Conservation (phyloP, 2,797 vertebrate species). For the Spea hammondii region DNA sequence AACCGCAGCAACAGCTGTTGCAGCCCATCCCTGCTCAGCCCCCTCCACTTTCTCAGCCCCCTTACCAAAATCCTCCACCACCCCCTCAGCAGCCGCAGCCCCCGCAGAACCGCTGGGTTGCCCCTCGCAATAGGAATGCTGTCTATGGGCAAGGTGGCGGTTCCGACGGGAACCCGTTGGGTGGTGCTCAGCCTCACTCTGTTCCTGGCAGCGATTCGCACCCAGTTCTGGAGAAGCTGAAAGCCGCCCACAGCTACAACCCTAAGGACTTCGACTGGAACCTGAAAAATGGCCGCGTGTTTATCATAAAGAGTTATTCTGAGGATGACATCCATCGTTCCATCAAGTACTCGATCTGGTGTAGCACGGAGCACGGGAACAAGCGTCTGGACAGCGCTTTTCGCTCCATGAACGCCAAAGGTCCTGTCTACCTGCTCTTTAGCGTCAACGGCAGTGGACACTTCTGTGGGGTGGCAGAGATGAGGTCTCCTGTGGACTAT, state of each 20-base stretch:
- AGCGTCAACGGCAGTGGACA: slow-evolving; percentile 95
- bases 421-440: slow-evolving; percentile 90
- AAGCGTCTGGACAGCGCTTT: slow-evolving; percentile 91
- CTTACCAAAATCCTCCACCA: slow-evolving; percentile 72
- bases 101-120: slow-evolving; percentile 88
- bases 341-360: slow-evolving; percentile 99
- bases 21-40: slow-evolving; percentile 80
- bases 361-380: slow-evolving; percentile 97
- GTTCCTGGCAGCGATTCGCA: slow-evolving; percentile 74
- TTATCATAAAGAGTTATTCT: slow-evolving; percentile 97
- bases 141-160: slow-evolving; percentile 80
- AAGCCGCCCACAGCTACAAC: slow-evolving; percentile 91
- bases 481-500: slow-evolving; percentile 95
- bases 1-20: slow-evolving; percentile 70
- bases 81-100: slow-evolving; percentile 75
- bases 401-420: slow-evolving; percentile 80
- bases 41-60: slow-evolving; percentile 73
- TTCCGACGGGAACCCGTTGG: slow-evolving; percentile 64
- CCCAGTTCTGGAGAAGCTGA: slow-evolving; percentile 90
- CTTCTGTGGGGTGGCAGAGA: slow-evolving; percentile 94
- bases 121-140: slow-evolving; percentile 85
- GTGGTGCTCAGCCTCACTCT: slow-evolving; percentile 66
- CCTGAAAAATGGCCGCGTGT: slow-evolving; percentile 88
- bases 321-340: slow-evolving; percentile 99
- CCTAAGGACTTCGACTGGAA: slow-evolving; percentile 95